Percentiles rank a stretch among this genome's conserved stretches.
Evolutionary conservation across 2,888 invertebrate genomes (phyloP).

Genomic region (Rhagium mordax): DNA sequence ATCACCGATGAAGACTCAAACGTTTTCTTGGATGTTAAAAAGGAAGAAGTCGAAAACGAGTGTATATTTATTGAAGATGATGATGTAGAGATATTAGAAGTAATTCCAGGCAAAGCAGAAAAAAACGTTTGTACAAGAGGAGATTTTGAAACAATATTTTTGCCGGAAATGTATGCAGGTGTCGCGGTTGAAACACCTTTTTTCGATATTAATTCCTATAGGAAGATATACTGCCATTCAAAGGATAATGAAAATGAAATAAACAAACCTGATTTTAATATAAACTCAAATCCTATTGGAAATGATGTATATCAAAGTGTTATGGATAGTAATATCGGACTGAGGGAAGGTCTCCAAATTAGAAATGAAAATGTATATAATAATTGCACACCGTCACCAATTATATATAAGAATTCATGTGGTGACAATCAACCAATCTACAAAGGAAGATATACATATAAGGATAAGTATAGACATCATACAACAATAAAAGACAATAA

Average conservation of each 20-base stretch:
- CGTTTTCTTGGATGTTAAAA: neutral
- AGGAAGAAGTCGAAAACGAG: neutral
- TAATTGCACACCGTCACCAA: neutral
- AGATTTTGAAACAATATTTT: slow-evolving; percentile 21
- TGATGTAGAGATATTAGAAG: neutral
- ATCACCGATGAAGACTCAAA: neutral
- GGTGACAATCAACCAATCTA: too few species aligned
- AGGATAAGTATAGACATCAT: too few species aligned
- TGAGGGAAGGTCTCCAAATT: neutral
- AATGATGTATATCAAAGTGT: neutral
- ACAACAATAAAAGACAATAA: too few species aligned
- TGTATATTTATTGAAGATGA: neutral
- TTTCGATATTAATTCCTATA: slow-evolving; percentile 17
- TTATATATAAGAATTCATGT: neutral
- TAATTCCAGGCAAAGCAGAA: neutral
- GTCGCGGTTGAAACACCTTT: slow-evolving; percentile 24
- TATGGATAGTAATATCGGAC: neutral
- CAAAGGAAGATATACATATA: too few species aligned
- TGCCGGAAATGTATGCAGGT: slow-evolving; percentile 17
- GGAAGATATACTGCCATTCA: neutral
- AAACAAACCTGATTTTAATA: neutral
- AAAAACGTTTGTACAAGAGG: neutral
- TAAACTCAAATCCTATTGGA: neutral
- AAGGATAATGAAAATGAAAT: neutral
- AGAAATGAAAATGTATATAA: neutral